A percentile compares a stretch with the other conserved stretches of the same genome.
Conservation (phyloP, 2,797 vertebrate genomes). For the Melanotaenia trifasciata region DNA sequence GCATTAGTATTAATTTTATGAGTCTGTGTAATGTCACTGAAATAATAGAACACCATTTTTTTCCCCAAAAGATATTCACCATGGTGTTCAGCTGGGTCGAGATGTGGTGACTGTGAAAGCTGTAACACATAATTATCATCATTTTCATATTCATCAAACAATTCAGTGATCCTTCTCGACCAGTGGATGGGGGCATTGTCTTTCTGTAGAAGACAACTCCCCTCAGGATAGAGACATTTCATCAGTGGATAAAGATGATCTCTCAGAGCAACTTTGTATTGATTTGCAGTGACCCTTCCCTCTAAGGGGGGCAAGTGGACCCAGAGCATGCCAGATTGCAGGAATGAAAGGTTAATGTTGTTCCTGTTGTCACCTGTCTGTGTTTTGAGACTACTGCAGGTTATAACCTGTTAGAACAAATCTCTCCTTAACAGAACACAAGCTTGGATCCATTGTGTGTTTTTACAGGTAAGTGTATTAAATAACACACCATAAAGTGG, state of each 20-base stretch:
- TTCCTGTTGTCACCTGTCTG: neutral
- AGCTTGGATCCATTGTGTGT: slow-evolving; percentile 21
- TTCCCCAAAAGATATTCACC: neutral
- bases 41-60: neutral
- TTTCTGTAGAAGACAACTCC: slow-evolving; percentile 1
- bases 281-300: slow-evolving; percentile 10
- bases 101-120: neutral
- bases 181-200: neutral
- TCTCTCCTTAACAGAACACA: slow-evolving; percentile 20
- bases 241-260: slow-evolving; percentile 7
- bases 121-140: neutral
- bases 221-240: neutral
- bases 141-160: neutral
- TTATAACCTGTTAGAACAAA: slow-evolving; percentile 3
- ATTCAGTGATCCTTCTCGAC: neutral
- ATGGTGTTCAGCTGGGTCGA: neutral
- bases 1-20: neutral
- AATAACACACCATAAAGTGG: slow-evolving; percentile 14
- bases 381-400: slow-evolving; percentile 1
- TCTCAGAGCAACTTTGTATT: slow-evolving; percentile 3
- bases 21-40: neutral
- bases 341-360: slow-evolving; percentile 5
- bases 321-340: neutral
- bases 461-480: slow-evolving; percentile 12
- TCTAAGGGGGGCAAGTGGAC: neutral